Evolutionary conservation across 2,113 vertebrate genomes (phyloP).

Genomic region (Ellobius talpinus): DNA sequence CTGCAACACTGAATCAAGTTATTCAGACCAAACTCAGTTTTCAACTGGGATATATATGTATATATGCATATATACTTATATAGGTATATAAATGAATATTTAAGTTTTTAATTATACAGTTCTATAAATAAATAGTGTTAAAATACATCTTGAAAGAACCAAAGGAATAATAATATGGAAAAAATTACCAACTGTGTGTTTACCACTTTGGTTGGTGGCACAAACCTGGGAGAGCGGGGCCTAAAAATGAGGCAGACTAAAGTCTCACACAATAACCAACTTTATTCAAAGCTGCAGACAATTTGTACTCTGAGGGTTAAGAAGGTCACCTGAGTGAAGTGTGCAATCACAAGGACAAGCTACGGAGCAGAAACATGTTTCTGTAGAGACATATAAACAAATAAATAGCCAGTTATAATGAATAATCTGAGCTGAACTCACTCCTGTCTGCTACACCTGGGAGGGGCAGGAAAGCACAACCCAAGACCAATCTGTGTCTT

Average conservation of each 20-base stretch:
- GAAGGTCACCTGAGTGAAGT: background rate
- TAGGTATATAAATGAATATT: too few species aligned
- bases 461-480: too few species aligned
- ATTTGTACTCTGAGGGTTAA: background rate
- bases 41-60: background rate
- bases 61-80: background rate
- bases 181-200: background rate
- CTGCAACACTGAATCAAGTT: background rate
- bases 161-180: background rate
- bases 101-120: background rate
- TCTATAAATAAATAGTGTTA: background rate
- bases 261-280: background rate
- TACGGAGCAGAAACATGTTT: background rate
- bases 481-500: background rate
- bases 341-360: background rate
- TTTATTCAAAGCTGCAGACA: background rate
- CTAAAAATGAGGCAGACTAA: background rate
- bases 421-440: too few species aligned
- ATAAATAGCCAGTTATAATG: background rate
- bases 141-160: background rate
- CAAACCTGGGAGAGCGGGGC: background rate
- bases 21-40: constrained; percentile 1
- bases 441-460: too few species aligned
- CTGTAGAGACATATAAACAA: background rate
- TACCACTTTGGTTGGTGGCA: background rate